Percentiles rank a stretch among this genome's conserved stretches.
Conservation (phyloP, 2,888 invertebrate species). For the Seira musarum region DNA sequence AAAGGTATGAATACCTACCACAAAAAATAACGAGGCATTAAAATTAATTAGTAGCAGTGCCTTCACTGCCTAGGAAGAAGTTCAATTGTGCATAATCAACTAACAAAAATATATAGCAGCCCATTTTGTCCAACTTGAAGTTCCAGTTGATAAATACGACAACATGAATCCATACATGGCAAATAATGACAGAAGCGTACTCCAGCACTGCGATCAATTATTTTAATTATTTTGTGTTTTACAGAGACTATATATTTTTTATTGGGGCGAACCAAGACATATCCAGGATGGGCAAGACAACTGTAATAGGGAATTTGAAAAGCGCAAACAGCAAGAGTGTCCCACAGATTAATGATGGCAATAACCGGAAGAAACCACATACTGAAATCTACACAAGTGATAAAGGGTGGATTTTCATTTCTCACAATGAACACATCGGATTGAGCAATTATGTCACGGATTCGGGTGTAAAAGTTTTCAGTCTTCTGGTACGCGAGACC, state of each 20-base stretch:
- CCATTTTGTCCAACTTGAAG: slow-evolving; percentile 33
- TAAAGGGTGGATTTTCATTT: slow-evolving; percentile 33
- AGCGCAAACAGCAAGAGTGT: slow-evolving; percentile 54
- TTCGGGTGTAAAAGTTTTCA: slow-evolving; percentile 44
- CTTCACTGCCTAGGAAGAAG: neutral
- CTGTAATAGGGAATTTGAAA: slow-evolving; percentile 61
- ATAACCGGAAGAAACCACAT: slow-evolving; percentile 54
- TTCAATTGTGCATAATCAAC: neutral
- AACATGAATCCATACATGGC: slow-evolving; percentile 61
- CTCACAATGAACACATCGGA: slow-evolving; percentile 51
- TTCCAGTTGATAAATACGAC: slow-evolving; percentile 38
- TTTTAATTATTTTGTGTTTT: neutral
- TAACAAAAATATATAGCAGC: slow-evolving; percentile 37
- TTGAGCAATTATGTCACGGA: slow-evolving; percentile 48
- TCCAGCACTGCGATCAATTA: slow-evolving; percentile 30
- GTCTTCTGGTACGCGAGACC: slow-evolving; percentile 46
- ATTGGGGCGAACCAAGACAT: no score
- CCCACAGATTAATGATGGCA: slow-evolving; percentile 55
- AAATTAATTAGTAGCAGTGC: neutral
- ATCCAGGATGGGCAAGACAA: slow-evolving; percentile 59
- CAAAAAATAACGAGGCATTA: neutral
- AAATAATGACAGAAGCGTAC: slow-evolving; percentile 34
- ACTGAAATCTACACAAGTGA: slow-evolving; percentile 34
- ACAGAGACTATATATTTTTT: neutral
- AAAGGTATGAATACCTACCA: slow-evolving; percentile 36